Conservation (phyloP, 1,140 invertebrate species). For the Drosophila persimilis region DNA sequence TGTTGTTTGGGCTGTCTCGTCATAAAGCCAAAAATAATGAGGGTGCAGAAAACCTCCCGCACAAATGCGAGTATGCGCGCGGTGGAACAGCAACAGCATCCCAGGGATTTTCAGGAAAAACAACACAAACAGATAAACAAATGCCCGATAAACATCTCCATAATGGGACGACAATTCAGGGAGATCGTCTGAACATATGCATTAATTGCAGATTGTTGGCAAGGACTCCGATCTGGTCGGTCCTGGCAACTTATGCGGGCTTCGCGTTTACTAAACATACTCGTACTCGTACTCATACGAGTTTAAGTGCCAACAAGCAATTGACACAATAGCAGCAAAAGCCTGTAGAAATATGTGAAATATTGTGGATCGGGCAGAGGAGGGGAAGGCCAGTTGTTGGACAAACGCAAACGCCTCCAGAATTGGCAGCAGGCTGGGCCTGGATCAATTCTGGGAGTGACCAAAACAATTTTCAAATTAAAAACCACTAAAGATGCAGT, state of each 20-base stretch:
- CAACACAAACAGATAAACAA: conserved; percentile 56
- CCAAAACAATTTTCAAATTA: conserved; percentile 77
- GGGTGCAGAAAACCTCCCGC: conserved; percentile 54
- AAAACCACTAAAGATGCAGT: conserved; percentile 79
- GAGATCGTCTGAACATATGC: conserved; percentile 63
- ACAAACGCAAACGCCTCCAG: conserved; percentile 58
- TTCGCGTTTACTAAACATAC: not conserved
- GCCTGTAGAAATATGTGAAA: conserved; percentile 14
- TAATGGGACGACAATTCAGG: conserved; percentile 55
- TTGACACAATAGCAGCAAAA: conserved; percentile 38
- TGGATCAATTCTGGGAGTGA: conserved; percentile 47
- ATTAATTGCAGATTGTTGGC: conserved; percentile 73
- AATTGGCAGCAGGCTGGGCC: conserved; percentile 1
- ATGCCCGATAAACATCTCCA: conserved; percentile 69
- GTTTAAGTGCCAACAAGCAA: conserved; percentile 63
- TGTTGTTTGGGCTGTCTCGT: conserved; percentile 38
- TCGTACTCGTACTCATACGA: not conserved
- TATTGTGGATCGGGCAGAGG: not conserved
- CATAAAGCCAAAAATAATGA: conserved; percentile 78
- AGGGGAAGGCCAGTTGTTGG: conserved; percentile 62
- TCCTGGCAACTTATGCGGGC: conserved; percentile 35
- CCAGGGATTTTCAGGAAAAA: conserved; percentile 45
- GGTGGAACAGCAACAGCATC: no score
- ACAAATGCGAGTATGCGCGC: conserved; percentile 12
- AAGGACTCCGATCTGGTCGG: conserved; percentile 33